A percentile compares a stretch with the other conserved stretches of the same genome.
phyloP scores from a whole-genome alignment of 2,888 invertebrate genomes.

The Anorthoa munda region DNA sequence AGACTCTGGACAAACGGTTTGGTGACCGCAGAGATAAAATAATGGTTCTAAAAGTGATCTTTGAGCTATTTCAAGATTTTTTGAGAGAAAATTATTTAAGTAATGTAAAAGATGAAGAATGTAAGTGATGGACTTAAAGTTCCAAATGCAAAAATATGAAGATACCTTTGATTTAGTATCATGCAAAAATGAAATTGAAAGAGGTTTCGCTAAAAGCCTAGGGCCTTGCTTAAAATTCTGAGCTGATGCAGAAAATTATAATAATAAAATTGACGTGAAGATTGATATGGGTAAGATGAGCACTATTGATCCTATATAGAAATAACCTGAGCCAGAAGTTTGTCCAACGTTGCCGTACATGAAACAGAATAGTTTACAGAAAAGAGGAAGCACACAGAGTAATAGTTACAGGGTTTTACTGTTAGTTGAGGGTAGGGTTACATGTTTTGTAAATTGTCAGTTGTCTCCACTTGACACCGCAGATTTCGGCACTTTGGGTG shows the following conservation, averaged over 20 bases:
- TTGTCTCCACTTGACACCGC: not conserved
- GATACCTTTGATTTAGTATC: not conserved
- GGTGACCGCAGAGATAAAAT: not conserved
- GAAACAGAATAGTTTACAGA: conserved; percentile 62
- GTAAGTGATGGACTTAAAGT: not conserved
- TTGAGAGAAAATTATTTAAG: not conserved
- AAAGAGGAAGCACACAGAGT: conserved; percentile 44
- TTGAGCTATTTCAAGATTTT: not conserved
- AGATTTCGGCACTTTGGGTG: not conserved
- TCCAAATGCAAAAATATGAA: not conserved
- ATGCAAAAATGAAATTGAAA: conserved; percentile 44
- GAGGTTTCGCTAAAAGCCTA: conserved; percentile 34
- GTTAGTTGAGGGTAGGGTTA: not conserved
- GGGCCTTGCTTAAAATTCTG: conserved; percentile 7
- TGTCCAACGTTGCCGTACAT: conserved; percentile 62
- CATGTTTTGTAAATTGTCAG: not conserved
- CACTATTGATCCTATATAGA: conserved; percentile 52
- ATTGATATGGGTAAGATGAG: conserved; percentile 32
- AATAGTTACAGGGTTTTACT: conserved; percentile 1
- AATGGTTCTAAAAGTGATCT: conserved; percentile 19
- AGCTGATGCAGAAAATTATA: conserved; percentile 10
- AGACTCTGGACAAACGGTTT: not conserved
- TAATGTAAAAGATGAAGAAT: not conserved
- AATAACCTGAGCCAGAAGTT: conserved; percentile 59
- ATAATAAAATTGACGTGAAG: conserved; percentile 6